Base-by-base conservation (phyloP, 2,888 invertebrate species). In the Chymomyza amoena region DNA sequence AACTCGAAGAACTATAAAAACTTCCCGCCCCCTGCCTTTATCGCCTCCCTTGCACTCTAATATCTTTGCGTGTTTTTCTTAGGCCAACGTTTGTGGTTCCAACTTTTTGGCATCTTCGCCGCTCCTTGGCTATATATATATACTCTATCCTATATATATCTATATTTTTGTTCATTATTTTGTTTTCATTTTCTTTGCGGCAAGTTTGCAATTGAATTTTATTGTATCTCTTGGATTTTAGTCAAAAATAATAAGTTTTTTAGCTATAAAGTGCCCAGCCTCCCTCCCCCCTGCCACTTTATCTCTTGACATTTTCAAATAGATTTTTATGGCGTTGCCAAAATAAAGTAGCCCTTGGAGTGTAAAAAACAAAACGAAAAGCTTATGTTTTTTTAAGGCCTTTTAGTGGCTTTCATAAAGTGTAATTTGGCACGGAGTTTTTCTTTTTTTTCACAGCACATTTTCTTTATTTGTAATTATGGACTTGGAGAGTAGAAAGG, bases 131-230 rank as follows among this genome's bases (percentile, higher is more conserved):
- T 36, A 6, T 36, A 36, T 39, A 61, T 39, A 18, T 61, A 36
- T 78, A 76, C n/a, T n/a, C n/a, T n/a, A n/a, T n/a, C n/a, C n/a
- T 87, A 81, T 25, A 6, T 6, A 36, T 36, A 6, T 36, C n/a
- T 39, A 50, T 39, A 2, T 45, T 16, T 78, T 75, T 87, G 80
- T 78, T 84, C 84, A 84, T 86, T 86, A 80, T 86, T 79, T 79
- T 81, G 77, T 80, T 80, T 83, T 78, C 79, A 76, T 78, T 84
- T 81, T 78, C 79, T 64, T 64, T 61, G 73, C 76, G 69, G 69
- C 66, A 82, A 89, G 69, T 86, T 86, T 66, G 59, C 85, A 89
- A 87, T 85, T 86, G 85, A 86, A 89, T 86, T 87, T 87, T 84
- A 84, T 84, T 81, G 77, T 77, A 72, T 73, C 73, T 69, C 69